phyloP scores from a whole-genome alignment of 1,140 invertebrate species.

The Drosophila serrata region DNA sequence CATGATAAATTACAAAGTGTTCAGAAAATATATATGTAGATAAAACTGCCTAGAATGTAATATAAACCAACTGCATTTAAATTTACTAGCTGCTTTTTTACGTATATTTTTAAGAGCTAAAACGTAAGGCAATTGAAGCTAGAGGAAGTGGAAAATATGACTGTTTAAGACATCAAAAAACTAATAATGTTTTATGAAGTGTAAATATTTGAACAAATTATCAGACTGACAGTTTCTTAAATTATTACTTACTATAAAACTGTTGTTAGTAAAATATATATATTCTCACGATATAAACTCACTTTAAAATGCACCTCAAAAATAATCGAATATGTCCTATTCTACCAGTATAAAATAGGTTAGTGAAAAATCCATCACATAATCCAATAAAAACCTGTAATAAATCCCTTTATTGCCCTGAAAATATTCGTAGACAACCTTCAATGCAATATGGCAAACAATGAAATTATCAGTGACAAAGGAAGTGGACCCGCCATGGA shows the following conservation, averaged over 20 bases:
- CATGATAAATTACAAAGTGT: slow-evolving; percentile 14
- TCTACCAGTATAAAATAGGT: not conserved
- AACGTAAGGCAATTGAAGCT: not conserved
- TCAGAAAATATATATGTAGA: not conserved
- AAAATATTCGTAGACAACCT: slow-evolving; percentile 13
- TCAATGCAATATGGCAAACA: slow-evolving; percentile 10
- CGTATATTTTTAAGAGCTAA: not conserved
- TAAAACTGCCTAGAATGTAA: not conserved
- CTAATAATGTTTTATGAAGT: not conserved
- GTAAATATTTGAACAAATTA: too few species aligned
- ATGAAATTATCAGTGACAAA: slow-evolving; percentile 37
- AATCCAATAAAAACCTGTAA: slow-evolving; percentile 25
- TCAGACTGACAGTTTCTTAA: too few species aligned
- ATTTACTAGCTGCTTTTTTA: not conserved
- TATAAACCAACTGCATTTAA: slow-evolving; percentile 12
- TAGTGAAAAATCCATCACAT: not conserved
- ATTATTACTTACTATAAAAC: too few species aligned
- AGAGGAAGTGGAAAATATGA: not conserved
- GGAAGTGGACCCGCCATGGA: slow-evolving; percentile 21
- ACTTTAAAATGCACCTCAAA: not conserved
- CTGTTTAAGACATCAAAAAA: not conserved
- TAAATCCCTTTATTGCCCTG: slow-evolving; percentile 5
- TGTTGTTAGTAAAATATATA: too few species aligned
- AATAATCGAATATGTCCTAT: not conserved
- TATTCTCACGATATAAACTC: not conserved